Percentiles rank a stretch among this genome's conserved stretches.
Conservation (phyloP, 2,797 vertebrate genomes). For the Clarias fuscus region DNA sequence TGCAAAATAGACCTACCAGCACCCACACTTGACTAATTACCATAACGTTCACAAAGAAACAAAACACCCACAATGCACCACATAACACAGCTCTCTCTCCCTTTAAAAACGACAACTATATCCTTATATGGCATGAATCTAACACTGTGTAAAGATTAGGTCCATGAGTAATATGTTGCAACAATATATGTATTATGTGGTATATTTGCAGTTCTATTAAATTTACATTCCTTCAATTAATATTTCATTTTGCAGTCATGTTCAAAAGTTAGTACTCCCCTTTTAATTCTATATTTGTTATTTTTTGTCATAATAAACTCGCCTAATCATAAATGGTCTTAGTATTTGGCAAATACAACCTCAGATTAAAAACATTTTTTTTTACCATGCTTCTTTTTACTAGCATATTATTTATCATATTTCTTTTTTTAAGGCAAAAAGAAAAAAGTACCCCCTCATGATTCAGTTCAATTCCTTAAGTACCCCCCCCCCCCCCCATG, state of each 20-base stretch:
- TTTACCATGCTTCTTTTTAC: too few relatives aligned
- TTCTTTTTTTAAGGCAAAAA: too few relatives aligned
- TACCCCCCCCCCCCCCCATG: too few relatives aligned
- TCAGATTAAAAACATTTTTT: too few relatives aligned
- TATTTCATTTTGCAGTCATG: neutral
- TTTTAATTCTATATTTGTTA: too few relatives aligned
- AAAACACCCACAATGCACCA: slow-evolving; percentile 24
- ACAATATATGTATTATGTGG: neutral
- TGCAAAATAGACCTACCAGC: neutral
- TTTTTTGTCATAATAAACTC: too few relatives aligned
- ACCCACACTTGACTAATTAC: slow-evolving; percentile 14
- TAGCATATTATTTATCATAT: too few relatives aligned
- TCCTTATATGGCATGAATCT: slow-evolving; percentile 4
- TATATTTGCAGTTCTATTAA: neutral
- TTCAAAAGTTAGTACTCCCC: too few relatives aligned
- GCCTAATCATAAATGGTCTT: too few relatives aligned
- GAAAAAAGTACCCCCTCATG: too few relatives aligned
- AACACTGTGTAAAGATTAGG: neutral
- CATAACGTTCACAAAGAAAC: slow-evolving; percentile 15
- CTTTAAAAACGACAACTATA: neutral
- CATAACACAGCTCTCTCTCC: neutral
- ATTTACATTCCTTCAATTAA: neutral
- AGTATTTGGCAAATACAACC: too few relatives aligned
- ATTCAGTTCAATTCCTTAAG: too few relatives aligned
- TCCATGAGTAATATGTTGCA: neutral